phyloP scores from a whole-genome alignment of 2,888 invertebrate genomes.

The Agrilus mali region DNA sequence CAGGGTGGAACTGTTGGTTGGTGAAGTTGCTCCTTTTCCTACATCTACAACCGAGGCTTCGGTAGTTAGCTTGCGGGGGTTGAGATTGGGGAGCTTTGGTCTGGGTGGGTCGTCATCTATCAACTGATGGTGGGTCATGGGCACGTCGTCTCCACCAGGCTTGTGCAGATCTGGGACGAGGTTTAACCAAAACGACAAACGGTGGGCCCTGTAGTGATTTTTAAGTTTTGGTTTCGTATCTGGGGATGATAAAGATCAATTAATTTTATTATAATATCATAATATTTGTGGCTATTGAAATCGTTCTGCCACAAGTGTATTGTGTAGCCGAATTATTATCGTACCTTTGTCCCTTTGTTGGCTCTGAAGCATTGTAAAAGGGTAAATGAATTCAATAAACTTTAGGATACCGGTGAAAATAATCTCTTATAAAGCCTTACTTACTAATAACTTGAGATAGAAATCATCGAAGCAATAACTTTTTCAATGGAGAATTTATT shows the following conservation, averaged over 20 bases:
- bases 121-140: conserved; percentile 72
- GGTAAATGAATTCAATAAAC: no score
- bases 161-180: conserved; percentile 85
- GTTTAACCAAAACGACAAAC: conserved; percentile 89
- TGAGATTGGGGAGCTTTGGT: conserved; percentile 43
- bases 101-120: conserved; percentile 56
- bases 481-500: not conserved
- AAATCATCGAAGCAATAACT: not conserved
- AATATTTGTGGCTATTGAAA: no score
- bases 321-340: no score
- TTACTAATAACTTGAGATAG: no score
- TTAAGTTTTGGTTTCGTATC: conserved; percentile 83
- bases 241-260: conserved; percentile 25
- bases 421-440: no score
- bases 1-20: conserved; percentile 31
- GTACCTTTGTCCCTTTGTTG: no score
- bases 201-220: conserved; percentile 88
- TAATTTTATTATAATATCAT: conserved; percentile 3
- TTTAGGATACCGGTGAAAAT: no score
- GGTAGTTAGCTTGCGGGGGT: conserved; percentile 43
- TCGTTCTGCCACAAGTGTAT: not conserved
- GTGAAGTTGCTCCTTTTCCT: conserved; percentile 23
- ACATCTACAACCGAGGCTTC: conserved; percentile 28
- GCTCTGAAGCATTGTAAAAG: no score
- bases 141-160: conserved; percentile 77